Evolutionary conservation across 2,888 invertebrate species (phyloP), one percentile per base, ranked within the genome.

Genomic region (Adelognathus sp.): DNA sequence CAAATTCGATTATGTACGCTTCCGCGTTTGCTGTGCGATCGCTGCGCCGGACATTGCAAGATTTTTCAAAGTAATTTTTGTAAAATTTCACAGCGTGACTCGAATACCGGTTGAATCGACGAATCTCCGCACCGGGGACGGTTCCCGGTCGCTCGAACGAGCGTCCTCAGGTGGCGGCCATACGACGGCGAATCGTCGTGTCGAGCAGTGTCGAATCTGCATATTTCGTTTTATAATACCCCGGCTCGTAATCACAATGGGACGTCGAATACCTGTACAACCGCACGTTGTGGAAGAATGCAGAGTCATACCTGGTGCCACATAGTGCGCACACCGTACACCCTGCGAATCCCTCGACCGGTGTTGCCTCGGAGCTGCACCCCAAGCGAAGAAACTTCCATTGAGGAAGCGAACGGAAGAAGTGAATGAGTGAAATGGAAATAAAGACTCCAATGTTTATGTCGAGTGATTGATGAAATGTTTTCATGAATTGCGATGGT

Each of bases 261-360:
- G 31, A 76, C n/a, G 66, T 39, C 80, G 54, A 80, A 79, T 85
- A 84, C 83, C 85, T 85, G 86, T 81, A 70, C 70, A 75, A 69
- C 63, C 18, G 33, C 63, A 76, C 21, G 50, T 70, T 63, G 66
- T 73, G 74, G 58, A 80, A 75, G 78, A 81, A 81, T 70, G 75
- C 64, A 71, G 58, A 50, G 58, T n/a, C 2, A 46, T 44, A 39
- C 69, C n/a, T 54, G 33, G 50, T 50, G 72, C 29, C 50, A 39
- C 58, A n/a, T 52, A 69, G 50, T 66, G 33, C 36, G 50, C 33
- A 33, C 60, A 16, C 46, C 29, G 54, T 16, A 52, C 71, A 63
- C 71, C 61, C 36, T 63, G 61, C 54, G 71, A 52, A 72, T 44
- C 70, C 71, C 58, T 54, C 76, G 69, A 76, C 67, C 75, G 64